Evolutionary conservation across 2,113 vertebrate species (phyloP).

Genomic region (Neogobius melanostomus): DNA sequence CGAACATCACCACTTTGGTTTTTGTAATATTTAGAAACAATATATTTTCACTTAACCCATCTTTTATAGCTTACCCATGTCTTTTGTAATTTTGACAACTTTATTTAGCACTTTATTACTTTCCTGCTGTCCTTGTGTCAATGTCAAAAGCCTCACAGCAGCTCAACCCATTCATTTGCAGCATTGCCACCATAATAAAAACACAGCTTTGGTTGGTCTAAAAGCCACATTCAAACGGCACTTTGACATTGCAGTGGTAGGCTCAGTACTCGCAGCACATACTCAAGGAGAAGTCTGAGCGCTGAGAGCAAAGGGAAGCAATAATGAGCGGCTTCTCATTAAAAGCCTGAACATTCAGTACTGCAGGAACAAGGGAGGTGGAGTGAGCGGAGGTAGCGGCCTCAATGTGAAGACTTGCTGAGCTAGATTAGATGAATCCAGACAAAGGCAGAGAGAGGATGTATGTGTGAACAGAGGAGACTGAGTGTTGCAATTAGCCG

Average conservation of each 20-base stretch:
- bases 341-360: constrained; percentile 42
- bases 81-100: no score
- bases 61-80: no score
- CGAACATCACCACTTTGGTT: no score
- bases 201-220: background rate
- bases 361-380: constrained; percentile 22
- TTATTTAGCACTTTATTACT: no score
- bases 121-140: no score
- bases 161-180: background rate
- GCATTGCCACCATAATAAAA: background rate
- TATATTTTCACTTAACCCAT: no score
- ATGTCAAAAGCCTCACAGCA: background rate
- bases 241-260: background rate
- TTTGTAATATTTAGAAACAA: no score
- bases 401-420: constrained; percentile 33
- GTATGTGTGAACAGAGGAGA: constrained; percentile 27
- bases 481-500: constrained; percentile 53
- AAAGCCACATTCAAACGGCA: constrained; percentile 19
- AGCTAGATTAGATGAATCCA: constrained; percentile 48
- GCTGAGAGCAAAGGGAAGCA: constrained; percentile 39
- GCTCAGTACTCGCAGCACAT: constrained; percentile 7
- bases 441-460: constrained; percentile 26
- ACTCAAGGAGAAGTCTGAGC: constrained; percentile 18
- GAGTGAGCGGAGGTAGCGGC: constrained; percentile 26
- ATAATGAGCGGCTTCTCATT: constrained; percentile 55